A percentile compares a stretch with the other conserved stretches of the same genome.
These are phyloP conservation scores for Meloidogyne chitwoodi DNA, from an alignment of 1,140 invertebrate species.

Conservation along the genomic window DNA sequence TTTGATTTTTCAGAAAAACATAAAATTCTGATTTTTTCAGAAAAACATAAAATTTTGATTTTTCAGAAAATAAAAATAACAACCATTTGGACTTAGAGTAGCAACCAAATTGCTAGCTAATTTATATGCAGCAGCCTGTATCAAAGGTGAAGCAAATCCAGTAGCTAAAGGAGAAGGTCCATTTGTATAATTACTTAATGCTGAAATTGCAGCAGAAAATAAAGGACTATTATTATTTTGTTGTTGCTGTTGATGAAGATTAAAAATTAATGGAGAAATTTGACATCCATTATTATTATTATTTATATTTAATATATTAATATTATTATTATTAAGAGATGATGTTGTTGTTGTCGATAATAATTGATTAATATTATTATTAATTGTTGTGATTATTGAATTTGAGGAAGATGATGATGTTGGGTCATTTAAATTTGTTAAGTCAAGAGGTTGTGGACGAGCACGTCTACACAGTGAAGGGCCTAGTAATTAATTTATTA, in stretches of 20 bases:
- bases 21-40: no score
- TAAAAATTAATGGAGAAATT: conserved; percentile 3
- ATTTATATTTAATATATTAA: no score
- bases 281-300: not conserved
- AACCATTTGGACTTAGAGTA: conserved; percentile 10
- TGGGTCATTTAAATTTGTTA: conserved; percentile 23
- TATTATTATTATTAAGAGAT: no score
- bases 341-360: no score
- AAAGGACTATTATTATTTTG: conserved; percentile 18
- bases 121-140: conserved; percentile 1
- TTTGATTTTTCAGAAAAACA: no score
- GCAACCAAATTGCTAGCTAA: conserved; percentile 8
- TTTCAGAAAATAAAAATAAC: no score
- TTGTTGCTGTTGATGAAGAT: conserved; percentile 12
- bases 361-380: no score
- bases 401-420: no score
- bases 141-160: not conserved
- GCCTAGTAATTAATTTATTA: not conserved
- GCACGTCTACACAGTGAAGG: conserved; percentile 33
- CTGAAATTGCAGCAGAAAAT: conserved; percentile 11
- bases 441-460: conserved; percentile 43
- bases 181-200: conserved; percentile 12
- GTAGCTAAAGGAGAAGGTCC: conserved; percentile 2
- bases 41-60: no score
- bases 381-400: no score